Evolutionary conservation across 2,888 invertebrate species (phyloP).

Genomic region (Dysmachus trigonus): DNA sequence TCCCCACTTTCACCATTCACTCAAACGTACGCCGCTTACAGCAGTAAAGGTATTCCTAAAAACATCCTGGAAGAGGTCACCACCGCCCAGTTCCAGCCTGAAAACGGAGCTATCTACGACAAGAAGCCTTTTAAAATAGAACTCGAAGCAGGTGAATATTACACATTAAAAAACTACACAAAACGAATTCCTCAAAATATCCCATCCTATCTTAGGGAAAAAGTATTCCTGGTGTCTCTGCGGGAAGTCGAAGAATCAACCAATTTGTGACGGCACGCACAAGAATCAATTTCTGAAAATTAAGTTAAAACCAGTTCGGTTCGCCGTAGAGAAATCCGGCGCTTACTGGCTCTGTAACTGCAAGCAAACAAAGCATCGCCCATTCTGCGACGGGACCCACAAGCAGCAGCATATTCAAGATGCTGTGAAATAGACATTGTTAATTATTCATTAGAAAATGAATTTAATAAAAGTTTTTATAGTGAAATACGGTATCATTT

Average conservation of each 20-base stretch:
- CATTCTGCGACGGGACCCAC: constrained; percentile 98
- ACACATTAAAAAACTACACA: background rate
- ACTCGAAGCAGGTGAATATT: constrained; percentile 70
- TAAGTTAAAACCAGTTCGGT: constrained; percentile 80
- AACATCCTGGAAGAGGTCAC: constrained; percentile 72
- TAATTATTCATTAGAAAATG: background rate
- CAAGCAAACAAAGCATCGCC: constrained; percentile 91
- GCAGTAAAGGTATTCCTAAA: constrained; percentile 69
- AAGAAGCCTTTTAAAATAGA: constrained; percentile 86
- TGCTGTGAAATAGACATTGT: constrained; percentile 59
- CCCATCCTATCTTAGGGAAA: constrained; percentile 69
- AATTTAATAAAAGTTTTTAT: background rate
- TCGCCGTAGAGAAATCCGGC: constrained; percentile 85
- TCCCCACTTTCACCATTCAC: background rate
- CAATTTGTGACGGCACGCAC: constrained; percentile 95
- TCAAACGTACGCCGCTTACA: background rate
- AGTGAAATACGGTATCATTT: no score
- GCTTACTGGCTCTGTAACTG: constrained; percentile 98
- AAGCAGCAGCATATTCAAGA: constrained; percentile 76
- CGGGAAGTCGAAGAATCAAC: constrained; percentile 91
- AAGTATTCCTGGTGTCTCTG: constrained; percentile 93
- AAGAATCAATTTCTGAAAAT: constrained; percentile 79
- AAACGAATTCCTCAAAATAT: background rate
- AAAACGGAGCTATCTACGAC: constrained; percentile 83
- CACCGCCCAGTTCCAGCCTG: constrained; percentile 71